These are phyloP conservation scores for Orthonyx spaldingii DNA, from an alignment of 2,113 vertebrate genomes.

Conservation along the genomic window DNA sequence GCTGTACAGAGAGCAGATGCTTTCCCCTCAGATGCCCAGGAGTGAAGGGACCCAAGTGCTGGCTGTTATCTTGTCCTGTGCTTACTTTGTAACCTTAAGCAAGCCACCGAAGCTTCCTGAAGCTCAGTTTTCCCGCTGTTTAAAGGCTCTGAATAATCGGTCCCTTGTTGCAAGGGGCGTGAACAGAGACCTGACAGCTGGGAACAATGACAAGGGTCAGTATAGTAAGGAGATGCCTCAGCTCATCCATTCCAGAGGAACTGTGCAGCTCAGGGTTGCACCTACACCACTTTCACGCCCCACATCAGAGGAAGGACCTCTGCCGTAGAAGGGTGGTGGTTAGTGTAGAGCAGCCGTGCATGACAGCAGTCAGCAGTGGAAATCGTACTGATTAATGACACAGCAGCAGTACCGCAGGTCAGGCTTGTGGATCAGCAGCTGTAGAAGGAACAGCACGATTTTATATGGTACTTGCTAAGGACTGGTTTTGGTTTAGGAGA, in stretches of 20 bases:
- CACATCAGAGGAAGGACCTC: not conserved
- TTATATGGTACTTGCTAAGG: not conserved
- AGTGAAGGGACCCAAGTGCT: not conserved
- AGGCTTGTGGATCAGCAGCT: not conserved
- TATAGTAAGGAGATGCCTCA: not conserved
- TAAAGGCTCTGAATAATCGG: not conserved
- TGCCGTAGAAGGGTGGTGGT: not conserved
- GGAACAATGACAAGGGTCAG: not conserved
- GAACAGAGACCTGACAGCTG: not conserved
- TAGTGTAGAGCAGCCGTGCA: rapidly evolving
- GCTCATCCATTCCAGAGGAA: not conserved
- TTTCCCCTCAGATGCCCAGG: not conserved
- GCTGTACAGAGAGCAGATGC: not conserved
- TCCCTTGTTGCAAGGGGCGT: not conserved
- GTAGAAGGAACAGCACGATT: not conserved
- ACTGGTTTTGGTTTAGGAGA: not conserved
- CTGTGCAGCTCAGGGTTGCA: not conserved
- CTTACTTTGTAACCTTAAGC: not conserved
- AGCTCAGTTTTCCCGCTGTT: not conserved
- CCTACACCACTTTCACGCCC: not conserved
- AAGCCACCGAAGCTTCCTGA: not conserved
- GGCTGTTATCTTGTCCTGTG: not conserved
- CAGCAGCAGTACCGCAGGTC: not conserved
- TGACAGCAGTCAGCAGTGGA: not conserved
- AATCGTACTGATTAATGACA: not conserved